Conservation (phyloP, 1,140 invertebrate genomes). For the Phocides pigmalion region DNA sequence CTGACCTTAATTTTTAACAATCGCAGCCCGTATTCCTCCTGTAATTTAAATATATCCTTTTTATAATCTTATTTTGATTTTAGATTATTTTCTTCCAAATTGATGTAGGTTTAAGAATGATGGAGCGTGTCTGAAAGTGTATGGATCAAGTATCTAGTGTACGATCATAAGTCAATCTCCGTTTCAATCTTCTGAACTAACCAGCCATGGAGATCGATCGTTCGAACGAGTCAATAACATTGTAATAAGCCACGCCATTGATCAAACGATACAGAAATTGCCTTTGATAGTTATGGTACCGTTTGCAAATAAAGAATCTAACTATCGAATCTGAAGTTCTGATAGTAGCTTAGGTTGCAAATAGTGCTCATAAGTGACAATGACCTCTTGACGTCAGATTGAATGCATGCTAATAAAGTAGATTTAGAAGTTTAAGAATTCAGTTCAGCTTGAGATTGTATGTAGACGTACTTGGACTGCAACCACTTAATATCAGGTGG, state of each 20-base stretch:
- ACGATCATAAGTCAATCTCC: slow-evolving; percentile 18
- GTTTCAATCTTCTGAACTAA: slow-evolving; percentile 15
- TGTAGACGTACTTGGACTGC: too few species aligned
- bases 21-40: slow-evolving; percentile 15
- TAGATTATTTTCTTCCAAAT: slow-evolving; percentile 1
- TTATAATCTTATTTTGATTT: slow-evolving; percentile 10
- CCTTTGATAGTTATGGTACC: background rate
- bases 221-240: slow-evolving; percentile 1
- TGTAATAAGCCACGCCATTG: background rate
- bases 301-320: background rate
- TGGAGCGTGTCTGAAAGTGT: background rate
- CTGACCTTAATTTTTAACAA: slow-evolving; percentile 31
- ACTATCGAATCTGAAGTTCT: too few species aligned
- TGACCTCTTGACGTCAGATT: too few species aligned
- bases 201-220: slow-evolving; percentile 14
- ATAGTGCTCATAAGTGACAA: too few species aligned
- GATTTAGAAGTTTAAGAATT: too few species aligned
- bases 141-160: background rate
- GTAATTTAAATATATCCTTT: slow-evolving; percentile 29
- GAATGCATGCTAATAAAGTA: too few species aligned
- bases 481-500: too few species aligned
- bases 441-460: too few species aligned
- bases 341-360: too few species aligned
- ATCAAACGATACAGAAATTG: background rate
- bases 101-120: background rate